Evolutionary conservation across 2,888 invertebrate genomes (phyloP).

Genomic region (Caenorhabditis sp.): DNA sequence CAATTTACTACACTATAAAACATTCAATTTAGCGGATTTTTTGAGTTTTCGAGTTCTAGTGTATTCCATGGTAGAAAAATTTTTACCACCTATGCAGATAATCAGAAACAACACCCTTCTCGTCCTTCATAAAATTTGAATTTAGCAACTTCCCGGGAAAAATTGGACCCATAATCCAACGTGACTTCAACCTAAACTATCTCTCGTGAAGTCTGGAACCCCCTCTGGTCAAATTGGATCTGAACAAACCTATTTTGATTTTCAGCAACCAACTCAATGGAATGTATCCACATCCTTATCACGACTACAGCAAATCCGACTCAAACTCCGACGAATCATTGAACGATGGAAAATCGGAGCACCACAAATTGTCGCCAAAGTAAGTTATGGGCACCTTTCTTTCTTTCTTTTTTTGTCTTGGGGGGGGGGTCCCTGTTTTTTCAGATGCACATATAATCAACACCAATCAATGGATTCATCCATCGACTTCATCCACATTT

Average conservation of each 20-base stretch:
- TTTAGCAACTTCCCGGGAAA: no score
- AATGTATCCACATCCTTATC: conserved; percentile 2
- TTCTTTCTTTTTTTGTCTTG: background rate
- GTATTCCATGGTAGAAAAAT: no score
- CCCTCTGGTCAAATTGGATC: no score
- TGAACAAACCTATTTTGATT: background rate
- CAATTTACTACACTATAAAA: no score
- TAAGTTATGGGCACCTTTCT: conserved; percentile 14
- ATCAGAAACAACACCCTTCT: no score
- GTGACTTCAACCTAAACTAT: no score
- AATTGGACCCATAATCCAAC: no score
- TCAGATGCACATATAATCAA: conserved; percentile 2
- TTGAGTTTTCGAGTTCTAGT: no score
- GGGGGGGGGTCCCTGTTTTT: conserved; percentile 2
- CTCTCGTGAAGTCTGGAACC: no score
- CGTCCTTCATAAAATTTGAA: no score
- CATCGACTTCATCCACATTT: background rate
- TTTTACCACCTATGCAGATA: no score
- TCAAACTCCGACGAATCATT: conserved; percentile 25
- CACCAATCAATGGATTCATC: background rate
- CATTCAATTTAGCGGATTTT: no score
- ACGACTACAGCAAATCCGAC: conserved; percentile 5
- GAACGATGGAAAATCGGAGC: conserved; percentile 7
- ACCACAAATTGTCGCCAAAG: conserved; percentile 23
- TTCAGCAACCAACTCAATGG: conserved; percentile 2